phyloP scores from a whole-genome alignment of 2,888 invertebrate species.

The Morpho achilles region DNA sequence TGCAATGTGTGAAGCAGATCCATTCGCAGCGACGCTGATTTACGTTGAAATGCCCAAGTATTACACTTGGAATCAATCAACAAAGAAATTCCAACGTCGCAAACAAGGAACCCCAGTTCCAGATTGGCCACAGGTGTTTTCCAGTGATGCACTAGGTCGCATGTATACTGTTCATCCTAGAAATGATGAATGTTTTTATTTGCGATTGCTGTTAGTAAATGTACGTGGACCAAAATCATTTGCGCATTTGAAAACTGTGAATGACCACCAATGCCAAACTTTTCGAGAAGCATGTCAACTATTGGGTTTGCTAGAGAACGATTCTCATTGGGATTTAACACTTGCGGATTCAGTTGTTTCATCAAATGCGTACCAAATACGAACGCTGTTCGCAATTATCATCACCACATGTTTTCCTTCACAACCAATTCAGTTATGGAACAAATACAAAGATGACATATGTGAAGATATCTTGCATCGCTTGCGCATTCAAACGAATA shows the following conservation, averaged over 20 bases:
- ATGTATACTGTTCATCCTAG: slow-evolving; percentile 43
- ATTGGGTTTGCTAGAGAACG: slow-evolving; percentile 29
- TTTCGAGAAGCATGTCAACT: slow-evolving; percentile 24
- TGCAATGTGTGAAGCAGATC: slow-evolving; percentile 30
- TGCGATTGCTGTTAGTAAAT: slow-evolving; percentile 38
- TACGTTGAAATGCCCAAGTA: slow-evolving; percentile 17
- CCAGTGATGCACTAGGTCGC: slow-evolving; percentile 36
- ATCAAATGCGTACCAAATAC: slow-evolving; percentile 22
- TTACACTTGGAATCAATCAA: slow-evolving; percentile 23
- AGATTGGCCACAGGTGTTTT: slow-evolving; percentile 31
- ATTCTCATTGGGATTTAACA: slow-evolving; percentile 25
- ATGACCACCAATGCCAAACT: slow-evolving; percentile 24
- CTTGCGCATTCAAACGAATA: slow-evolving; percentile 19
- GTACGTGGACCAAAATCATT: slow-evolving; percentile 33
- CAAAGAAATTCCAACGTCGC: slow-evolving; percentile 38
- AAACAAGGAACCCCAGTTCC: slow-evolving; percentile 36
- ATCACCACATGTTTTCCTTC: slow-evolving; percentile 26
- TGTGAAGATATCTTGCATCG: slow-evolving; percentile 28
- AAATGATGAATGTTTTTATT: slow-evolving; percentile 38
- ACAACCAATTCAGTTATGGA: slow-evolving; percentile 23
- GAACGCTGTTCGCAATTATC: slow-evolving; percentile 25
- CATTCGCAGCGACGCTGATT: slow-evolving; percentile 34
- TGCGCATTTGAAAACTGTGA: slow-evolving; percentile 25
- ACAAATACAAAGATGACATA: slow-evolving; percentile 28
- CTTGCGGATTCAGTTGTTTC: slow-evolving; percentile 25